These are phyloP conservation scores for Gnathonemus longibarbis DNA, from an alignment of 2,113 vertebrate genomes.

Conservation along the genomic window DNA sequence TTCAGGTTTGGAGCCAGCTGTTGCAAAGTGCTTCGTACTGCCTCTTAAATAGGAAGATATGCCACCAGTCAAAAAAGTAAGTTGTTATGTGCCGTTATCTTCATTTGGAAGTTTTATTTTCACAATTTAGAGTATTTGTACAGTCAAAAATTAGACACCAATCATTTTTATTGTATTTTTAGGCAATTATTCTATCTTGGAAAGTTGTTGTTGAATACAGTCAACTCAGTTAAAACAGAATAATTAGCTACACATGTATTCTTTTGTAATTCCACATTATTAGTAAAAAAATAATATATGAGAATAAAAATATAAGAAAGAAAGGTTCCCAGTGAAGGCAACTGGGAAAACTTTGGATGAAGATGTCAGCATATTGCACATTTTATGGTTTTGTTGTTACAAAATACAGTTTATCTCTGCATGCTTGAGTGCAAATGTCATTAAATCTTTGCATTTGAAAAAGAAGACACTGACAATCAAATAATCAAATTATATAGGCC, in stretches of 20 bases:
- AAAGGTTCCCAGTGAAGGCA: not conserved
- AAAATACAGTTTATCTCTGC: not conserved
- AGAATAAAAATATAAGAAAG: not conserved
- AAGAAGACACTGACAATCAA: not conserved
- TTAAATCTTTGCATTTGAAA: not conserved
- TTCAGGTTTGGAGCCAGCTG: not conserved
- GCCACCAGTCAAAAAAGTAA: conserved; percentile 18
- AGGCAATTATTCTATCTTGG: not conserved
- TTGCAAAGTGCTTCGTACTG: not conserved
- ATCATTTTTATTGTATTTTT: not conserved
- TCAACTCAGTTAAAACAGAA: not conserved
- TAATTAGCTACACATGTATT: not conserved
- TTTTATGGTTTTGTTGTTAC: not conserved
- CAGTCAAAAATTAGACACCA: not conserved
- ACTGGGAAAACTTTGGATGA: not conserved
- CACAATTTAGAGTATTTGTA: not conserved
- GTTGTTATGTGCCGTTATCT: not conserved
- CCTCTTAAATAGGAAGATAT: conserved; percentile 10
- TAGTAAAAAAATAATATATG: not conserved
- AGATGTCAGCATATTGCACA: not conserved
- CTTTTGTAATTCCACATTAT: not conserved
- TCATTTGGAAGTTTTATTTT: not conserved
- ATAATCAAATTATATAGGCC: not conserved
- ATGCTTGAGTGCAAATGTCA: not conserved
- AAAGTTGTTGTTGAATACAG: not conserved